phyloP scores from a whole-genome alignment of 2,888 invertebrate genomes.

The Idaea dimidiata region DNA sequence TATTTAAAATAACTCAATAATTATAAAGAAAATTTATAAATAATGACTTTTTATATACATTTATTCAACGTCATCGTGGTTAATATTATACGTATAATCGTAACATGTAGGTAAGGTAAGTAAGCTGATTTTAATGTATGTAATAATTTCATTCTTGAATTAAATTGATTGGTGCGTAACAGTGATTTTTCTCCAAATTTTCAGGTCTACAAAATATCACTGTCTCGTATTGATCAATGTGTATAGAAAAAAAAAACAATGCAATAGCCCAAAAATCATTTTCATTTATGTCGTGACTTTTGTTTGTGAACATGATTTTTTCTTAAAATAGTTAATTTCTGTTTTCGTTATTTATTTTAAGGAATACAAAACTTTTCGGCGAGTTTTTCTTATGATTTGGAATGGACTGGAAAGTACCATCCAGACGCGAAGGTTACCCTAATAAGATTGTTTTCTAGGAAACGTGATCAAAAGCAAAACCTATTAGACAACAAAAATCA shows the following conservation, averaged over 20 bases:
- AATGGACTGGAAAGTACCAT: constrained; percentile 58
- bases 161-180: constrained; percentile 55
- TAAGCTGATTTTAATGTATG: constrained; percentile 79
- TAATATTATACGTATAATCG: constrained; percentile 59
- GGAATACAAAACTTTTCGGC: constrained; percentile 74
- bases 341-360: constrained; percentile 48
- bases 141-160: constrained; percentile 78
- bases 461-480: constrained; percentile 60
- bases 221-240: constrained; percentile 53
- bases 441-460: constrained; percentile 72
- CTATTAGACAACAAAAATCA: constrained; percentile 51
- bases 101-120: constrained; percentile 73
- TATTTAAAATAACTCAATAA: neutral
- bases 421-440: constrained; percentile 63
- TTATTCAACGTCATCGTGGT: constrained; percentile 50
- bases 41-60: constrained; percentile 15
- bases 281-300: constrained; percentile 62
- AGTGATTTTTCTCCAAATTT: constrained; percentile 20
- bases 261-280: constrained; percentile 78
- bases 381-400: constrained; percentile 58
- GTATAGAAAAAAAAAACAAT: constrained; percentile 65
- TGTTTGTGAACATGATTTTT: constrained; percentile 47
- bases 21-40: neutral
- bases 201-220: constrained; percentile 22
- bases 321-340: constrained; percentile 39